Base-by-base conservation (phyloP, 2,797 vertebrate species). In the Nasua narica region DNA sequence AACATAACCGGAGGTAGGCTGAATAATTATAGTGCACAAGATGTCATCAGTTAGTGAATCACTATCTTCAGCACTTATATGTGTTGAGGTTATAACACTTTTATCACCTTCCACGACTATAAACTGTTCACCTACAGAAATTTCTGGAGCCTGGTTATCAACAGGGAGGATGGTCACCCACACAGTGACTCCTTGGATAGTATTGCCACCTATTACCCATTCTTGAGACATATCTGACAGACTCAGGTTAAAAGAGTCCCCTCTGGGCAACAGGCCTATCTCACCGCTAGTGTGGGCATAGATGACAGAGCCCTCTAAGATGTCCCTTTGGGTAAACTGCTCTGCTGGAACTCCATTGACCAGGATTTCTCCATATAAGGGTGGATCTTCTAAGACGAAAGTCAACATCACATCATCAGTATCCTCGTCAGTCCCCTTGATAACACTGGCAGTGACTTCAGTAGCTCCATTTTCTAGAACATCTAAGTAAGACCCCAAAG, bases 121-220 rank as follows among this genome's bases (percentile, higher is more conserved):
- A 90, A 99, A 99, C 81, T 98, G 99, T 32, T 99, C 98, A 21
- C 99, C 99, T 9, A 99, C 97, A 96, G 99, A 99, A 96, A 99
- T 98, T 87, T 99, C 98, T 65, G 99, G 99, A 54, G 99, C 99
- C 96, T 99, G 99, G 97, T 98, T 99, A 97, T 99, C 99, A 87
- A 99, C 97, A 4, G 99, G 99, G 35, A 99, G 99, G 98, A 99
- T 99, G 62, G 99, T 99, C 43, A 99, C 99, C 90, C 99, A 99
- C n/a, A 99, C 99, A 81, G 99, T 99, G 81, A 99, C 99, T 87
- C 99, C 99, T 54, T 98, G 99, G 97, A 99, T 99, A 97, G 99
- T 98, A 93, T 96, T 99, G 58, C 99, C 99, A 11, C 99, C 99
- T 27, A 99, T 95, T 0, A 98, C 99, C 99, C 99, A 99, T 97